Evolutionary conservation across 2,888 invertebrate species (phyloP), one percentile per base, ranked within the genome.

Genomic region (Anoplius nigerrimus): DNA sequence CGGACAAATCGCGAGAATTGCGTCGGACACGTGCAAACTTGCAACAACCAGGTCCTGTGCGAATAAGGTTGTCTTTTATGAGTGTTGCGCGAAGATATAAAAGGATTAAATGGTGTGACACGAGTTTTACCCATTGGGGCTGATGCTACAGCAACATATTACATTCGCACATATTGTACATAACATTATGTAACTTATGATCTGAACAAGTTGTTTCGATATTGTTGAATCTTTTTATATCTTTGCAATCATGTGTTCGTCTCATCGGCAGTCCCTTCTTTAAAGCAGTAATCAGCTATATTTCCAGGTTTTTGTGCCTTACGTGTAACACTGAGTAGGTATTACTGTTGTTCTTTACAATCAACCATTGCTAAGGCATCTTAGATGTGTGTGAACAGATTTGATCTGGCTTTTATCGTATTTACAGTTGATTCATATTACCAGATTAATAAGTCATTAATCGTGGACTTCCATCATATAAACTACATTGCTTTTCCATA

Each of bases 281-380:
- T 71, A 56, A 69, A 66, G 62, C 51, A 69, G 62, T 75, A 82
- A 82, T 80, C 73, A 79, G 79, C 74, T 77, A 74, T 82, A 73
- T 83, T 86, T 83, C 55, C 84, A 85, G 82, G 83, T 84, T 85
- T 74, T 80, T 84, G 73, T 85, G 81, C 72, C 76, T 84, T 77
- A 72, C 81, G 75, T 85, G 83, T 82, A 75, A 78, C 75, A 78
- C 81, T 71, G 84, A 86, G 82, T 80, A 78, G 75, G 79, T 78
- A 75, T 73, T 62, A 48, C 20, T 60, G 13, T 56, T 46, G 11
- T 22, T 63, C 52, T 18, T 34, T 71, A 62, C 65, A 62, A 22
- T 60, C 16, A 18, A 18, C 6, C 48, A 48, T 11, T 48, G 16
- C 48, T 4, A 48, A 34, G 34, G 2, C 16, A 18, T 48, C n/a